Evolutionary conservation across 1,140 invertebrate genomes (phyloP).

Genomic region (Atta colombica): DNA sequence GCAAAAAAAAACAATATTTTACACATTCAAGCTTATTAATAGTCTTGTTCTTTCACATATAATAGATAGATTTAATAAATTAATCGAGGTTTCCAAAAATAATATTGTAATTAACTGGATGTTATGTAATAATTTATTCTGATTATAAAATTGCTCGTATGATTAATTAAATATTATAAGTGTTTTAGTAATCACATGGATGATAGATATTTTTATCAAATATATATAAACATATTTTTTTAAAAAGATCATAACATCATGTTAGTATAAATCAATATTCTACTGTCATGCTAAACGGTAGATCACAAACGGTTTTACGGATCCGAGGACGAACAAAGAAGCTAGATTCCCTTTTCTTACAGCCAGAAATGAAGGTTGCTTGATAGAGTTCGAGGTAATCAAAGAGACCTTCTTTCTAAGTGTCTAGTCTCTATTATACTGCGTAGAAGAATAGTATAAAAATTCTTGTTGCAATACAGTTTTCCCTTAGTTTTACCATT

Average conservation of each 20-base stretch:
- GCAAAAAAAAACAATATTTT: not conserved
- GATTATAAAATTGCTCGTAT: not conserved
- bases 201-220: not conserved
- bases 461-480: not conserved
- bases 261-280: slow-evolving; percentile 12
- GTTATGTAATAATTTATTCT: not conserved
- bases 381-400: not conserved
- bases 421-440: not conserved
- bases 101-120: not conserved
- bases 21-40: not conserved
- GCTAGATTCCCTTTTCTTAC: slow-evolving; percentile 18
- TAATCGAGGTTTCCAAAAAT: not conserved
- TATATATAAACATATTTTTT: not conserved
- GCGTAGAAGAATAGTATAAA: not conserved
- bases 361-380: slow-evolving; percentile 5
- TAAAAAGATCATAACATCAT: not conserved
- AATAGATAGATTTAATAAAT: not conserved
- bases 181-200: not conserved
- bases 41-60: not conserved
- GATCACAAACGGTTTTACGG: not conserved
- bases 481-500: no score
- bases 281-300: slow-evolving; percentile 4
- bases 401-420: not conserved
- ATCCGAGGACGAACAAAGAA: not conserved
- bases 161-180: not conserved